These are phyloP conservation scores for Clitarchus hookeri DNA, from an alignment of 2,888 invertebrate species.

Conservation along the genomic window DNA sequence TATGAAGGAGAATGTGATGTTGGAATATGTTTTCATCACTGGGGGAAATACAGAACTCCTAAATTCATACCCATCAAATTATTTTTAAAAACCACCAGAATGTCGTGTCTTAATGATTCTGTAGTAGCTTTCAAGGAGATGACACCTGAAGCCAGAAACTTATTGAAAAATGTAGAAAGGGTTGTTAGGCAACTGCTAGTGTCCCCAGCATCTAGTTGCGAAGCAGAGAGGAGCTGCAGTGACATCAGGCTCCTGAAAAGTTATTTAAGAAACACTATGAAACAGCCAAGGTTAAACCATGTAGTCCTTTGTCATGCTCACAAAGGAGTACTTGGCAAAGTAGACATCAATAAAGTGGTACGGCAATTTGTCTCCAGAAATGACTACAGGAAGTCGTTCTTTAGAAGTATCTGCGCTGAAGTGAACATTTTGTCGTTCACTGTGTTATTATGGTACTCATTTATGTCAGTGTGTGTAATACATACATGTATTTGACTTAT, in stretches of 20 bases:
- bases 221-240: constrained; percentile 20
- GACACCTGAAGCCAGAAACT: constrained; percentile 12
- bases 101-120: constrained; percentile 15
- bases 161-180: constrained; percentile 18
- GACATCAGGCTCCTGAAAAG: neutral
- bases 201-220: neutral
- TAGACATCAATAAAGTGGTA: constrained; percentile 11
- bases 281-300: constrained; percentile 16
- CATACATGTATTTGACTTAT: too few relatives aligned
- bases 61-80: constrained; percentile 4
- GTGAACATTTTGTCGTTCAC: neutral
- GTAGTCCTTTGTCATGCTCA: neutral
- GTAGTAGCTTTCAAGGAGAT: constrained; percentile 4
- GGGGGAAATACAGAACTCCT: neutral
- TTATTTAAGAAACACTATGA: neutral
- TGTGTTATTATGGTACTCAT: neutral
- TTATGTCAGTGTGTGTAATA: too few relatives aligned
- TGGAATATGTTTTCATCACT: constrained; percentile 3
- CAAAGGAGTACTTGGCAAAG: neutral
- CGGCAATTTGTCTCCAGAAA: neutral
- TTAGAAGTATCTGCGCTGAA: neutral
- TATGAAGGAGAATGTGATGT: constrained; percentile 4
- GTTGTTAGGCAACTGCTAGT: neutral
- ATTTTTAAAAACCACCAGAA: constrained; percentile 9
- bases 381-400: neutral